These are phyloP conservation scores for Scolopax rusticola DNA, from an alignment of 2,797 vertebrate genomes.

Conservation along the genomic window DNA sequence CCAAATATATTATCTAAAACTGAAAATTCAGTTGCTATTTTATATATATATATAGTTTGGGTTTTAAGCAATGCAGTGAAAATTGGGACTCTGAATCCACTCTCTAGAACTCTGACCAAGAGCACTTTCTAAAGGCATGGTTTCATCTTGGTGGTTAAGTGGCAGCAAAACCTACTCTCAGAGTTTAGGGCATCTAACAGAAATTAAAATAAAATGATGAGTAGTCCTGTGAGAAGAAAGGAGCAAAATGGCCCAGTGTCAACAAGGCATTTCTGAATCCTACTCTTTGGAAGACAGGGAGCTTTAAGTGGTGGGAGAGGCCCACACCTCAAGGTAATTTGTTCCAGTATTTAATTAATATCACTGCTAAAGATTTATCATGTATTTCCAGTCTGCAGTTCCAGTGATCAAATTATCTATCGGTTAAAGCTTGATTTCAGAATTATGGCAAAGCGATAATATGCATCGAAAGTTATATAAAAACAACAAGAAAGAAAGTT, in stretches of 20 bases:
- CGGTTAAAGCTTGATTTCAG: neutral
- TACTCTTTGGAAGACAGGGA: neutral
- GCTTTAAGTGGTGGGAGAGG: neutral
- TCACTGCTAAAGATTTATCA: neutral
- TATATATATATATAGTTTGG: neutral
- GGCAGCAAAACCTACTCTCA: neutral
- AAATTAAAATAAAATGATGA: neutral
- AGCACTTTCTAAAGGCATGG: neutral
- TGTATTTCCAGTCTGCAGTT: neutral
- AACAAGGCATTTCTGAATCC: neutral
- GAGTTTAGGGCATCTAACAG: neutral
- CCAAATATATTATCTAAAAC: neutral
- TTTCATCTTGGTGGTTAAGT: neutral
- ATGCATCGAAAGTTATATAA: neutral
- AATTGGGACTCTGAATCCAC: neutral
- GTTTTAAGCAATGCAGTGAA: neutral
- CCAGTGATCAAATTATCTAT: neutral
- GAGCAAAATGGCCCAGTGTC: neutral
- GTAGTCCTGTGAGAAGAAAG: neutral
- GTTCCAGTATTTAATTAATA: neutral
- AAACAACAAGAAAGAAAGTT: neutral
- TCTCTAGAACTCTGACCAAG: neutral
- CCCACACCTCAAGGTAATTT: neutral
- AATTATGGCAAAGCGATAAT: neutral
- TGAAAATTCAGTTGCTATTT: neutral